These are phyloP conservation scores for Drosophila lowei DNA, from an alignment of 1,140 invertebrate species.

Conservation along the genomic window DNA sequence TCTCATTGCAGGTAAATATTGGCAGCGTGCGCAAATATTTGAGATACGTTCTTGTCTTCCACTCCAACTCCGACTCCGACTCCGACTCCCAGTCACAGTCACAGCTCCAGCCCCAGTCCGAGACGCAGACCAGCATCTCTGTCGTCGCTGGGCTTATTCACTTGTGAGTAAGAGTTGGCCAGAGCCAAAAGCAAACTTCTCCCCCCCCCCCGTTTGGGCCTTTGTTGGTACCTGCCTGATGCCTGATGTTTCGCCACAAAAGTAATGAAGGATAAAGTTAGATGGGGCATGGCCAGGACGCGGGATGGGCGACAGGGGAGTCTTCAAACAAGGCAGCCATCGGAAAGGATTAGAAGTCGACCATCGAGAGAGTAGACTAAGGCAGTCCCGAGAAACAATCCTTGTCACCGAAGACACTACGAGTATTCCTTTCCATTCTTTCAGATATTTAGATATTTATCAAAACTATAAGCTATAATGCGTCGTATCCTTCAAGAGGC, in stretches of 20 bases:
- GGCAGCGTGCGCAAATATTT: conserved; percentile 65
- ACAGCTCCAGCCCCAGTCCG: conserved; percentile 1
- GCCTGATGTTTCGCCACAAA: neutral
- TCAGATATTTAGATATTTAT: too few species aligned
- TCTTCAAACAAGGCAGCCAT: conserved; percentile 27
- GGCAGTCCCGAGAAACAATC: too few species aligned
- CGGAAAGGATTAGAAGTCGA: conserved; percentile 32
- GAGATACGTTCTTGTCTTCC: conserved; percentile 50
- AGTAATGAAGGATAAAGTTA: conserved; percentile 44
- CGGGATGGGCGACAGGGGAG: neutral
- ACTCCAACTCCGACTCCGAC: neutral
- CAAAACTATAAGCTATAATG: too few species aligned
- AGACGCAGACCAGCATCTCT: neutral
- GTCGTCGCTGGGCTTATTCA: conserved; percentile 47
- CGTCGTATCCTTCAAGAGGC: too few species aligned
- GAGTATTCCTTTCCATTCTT: too few species aligned
- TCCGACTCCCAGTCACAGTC: neutral
- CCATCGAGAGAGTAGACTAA: neutral
- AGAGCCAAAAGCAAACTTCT: conserved; percentile 43
- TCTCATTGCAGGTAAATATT: conserved; percentile 73
- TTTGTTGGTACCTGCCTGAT: too few species aligned
- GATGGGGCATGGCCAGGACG: conserved; percentile 21
- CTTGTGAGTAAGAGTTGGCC: conserved; percentile 53
- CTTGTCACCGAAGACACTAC: too few species aligned
- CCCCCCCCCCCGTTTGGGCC: conserved; percentile 7